Evolutionary conservation across 2,888 invertebrate species (phyloP).

Genomic region (Argyra leucocephala): DNA sequence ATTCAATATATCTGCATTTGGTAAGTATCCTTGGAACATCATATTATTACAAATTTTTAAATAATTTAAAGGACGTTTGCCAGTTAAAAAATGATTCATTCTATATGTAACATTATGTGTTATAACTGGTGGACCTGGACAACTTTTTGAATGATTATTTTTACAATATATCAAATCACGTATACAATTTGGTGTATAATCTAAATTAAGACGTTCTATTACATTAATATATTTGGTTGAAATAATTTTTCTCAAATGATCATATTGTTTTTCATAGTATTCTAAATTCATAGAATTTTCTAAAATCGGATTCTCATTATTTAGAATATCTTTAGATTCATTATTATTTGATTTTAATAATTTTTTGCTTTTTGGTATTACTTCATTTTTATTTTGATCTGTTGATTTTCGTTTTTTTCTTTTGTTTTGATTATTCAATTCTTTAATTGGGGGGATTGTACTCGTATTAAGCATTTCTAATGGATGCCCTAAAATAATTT

Average conservation of each 20-base stretch:
- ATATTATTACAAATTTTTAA: constrained; percentile 25
- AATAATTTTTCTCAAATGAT: constrained; percentile 31
- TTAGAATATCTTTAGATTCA: no score
- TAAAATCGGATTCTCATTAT: neutral
- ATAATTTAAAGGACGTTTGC: constrained; percentile 25
- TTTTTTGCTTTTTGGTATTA: no score
- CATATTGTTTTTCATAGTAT: constrained; percentile 47
- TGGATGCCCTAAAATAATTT: no score
- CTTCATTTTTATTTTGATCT: neutral
- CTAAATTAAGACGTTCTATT: constrained; percentile 31
- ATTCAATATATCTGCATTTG: neutral
- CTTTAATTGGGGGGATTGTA: no score
- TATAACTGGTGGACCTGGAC: constrained; percentile 31
- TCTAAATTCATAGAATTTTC: neutral
- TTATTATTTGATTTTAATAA: no score
- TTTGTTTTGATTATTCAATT: neutral
- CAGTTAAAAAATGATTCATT: constrained; percentile 27
- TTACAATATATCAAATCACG: constrained; percentile 33
- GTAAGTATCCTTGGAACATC: neutral
- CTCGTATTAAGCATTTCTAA: no score
- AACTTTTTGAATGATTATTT: constrained; percentile 32
- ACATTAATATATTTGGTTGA: constrained; percentile 36
- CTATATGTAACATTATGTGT: constrained; percentile 22
- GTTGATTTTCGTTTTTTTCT: neutral
- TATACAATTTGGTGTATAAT: constrained; percentile 33